Base-by-base conservation (phyloP, 2,888 invertebrate species). In the Micropterix aruncella region DNA sequence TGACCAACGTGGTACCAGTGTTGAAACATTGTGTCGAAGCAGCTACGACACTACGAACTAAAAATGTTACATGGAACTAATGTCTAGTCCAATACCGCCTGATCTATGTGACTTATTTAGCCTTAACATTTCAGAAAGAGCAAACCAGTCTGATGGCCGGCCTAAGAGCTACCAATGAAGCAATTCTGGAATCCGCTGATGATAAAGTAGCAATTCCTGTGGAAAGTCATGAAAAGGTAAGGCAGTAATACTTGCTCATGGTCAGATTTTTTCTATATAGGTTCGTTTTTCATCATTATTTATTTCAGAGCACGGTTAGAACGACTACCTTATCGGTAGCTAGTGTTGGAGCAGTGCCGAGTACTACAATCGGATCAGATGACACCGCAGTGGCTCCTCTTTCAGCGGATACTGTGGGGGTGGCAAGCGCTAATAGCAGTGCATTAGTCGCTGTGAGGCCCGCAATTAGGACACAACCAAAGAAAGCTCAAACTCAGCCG, bases 81-180 rank as follows among this genome's bases (percentile, higher is more conserved):
- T n/a, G n/a, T n/a, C n/a, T n/a, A n/a, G n/a, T n/a, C n/a, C n/a
- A n/a, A n/a, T n/a, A n/a, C n/a, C n/a, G n/a, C n/a, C n/a, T n/a
- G n/a, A n/a, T n/a, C n/a, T n/a, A n/a, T n/a, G n/a, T n/a, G n/a
- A n/a, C n/a, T n/a, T n/a, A n/a, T n/a, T n/a, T n/a, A n/a, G n/a
- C n/a, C n/a, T 42, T 46, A 43, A 51, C 44, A 43, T 62, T 66
- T 45, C 66, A 94, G 91, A 93, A 90, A 64, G 92, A 94, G 63
- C 92, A 93, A 67, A 91, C 90, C 48, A 93, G 90, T 58, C 67
- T 96, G 14, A 86, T 96, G 42, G 91, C 90, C 2, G 91, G 92
- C 5, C 65, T 96, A 44, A 74, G 95, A 43, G 93, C 93, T 18
- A 88, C 88, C 1, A 88, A 89, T 54, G 89, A 89, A 58, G 70